A percentile compares a stretch with the other conserved stretches of the same genome.
Conservation (phyloP, 1,140 invertebrate genomes). For the Ostrea edulis region DNA sequence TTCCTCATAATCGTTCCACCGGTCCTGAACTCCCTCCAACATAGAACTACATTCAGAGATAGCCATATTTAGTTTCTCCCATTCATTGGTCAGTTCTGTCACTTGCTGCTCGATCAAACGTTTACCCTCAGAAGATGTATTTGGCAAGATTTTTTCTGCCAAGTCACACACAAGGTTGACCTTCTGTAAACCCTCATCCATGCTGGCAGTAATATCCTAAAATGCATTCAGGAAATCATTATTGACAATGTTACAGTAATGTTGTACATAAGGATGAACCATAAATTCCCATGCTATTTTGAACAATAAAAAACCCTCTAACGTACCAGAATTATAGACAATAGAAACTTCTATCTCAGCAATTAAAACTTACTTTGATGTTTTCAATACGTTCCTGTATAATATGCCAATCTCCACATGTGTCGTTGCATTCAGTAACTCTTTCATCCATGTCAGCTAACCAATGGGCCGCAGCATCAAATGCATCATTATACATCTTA, state of each 20-base stretch:
- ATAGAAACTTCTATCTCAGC: no score
- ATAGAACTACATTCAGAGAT: constrained; percentile 89
- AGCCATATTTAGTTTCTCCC: constrained; percentile 91
- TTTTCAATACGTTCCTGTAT: constrained; percentile 74
- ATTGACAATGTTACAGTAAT: background rate
- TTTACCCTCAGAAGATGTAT: constrained; percentile 92
- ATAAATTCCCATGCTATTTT: background rate
- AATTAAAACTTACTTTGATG: constrained; percentile 67
- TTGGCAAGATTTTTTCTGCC: constrained; percentile 88
- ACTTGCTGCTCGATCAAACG: constrained; percentile 91
- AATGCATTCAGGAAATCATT: background rate
- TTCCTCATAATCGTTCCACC: constrained; percentile 91
- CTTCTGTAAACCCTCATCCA: constrained; percentile 75
- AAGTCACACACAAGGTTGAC: constrained; percentile 82
- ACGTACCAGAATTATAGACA: no score
- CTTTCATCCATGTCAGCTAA: constrained; percentile 68
- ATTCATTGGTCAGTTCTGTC: constrained; percentile 90
- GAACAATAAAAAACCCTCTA: background rate
- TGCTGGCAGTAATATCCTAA: constrained; percentile 73
- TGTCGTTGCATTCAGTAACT: constrained; percentile 72
- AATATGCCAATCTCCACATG: constrained; percentile 73
- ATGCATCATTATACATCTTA: constrained; percentile 72
- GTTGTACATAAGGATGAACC: background rate
- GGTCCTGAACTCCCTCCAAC: constrained; percentile 88
- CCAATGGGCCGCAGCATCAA: constrained; percentile 72